Base-by-base conservation (phyloP, 2,888 invertebrate species). In the Dryococelus australis region DNA sequence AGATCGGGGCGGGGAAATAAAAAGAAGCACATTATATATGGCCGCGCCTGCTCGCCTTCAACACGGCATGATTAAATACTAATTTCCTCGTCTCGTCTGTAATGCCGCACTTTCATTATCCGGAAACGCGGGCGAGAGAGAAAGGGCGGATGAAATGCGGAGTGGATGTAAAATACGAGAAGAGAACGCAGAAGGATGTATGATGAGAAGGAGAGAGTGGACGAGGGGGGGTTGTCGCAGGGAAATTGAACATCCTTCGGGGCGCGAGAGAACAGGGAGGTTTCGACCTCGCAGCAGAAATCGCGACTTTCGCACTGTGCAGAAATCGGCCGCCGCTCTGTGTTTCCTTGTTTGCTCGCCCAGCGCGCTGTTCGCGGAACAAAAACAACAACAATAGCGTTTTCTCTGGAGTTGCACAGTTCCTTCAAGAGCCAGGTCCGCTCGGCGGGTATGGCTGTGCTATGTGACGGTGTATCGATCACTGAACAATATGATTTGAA, bases 41-140 rank as follows among this genome's bases (percentile, higher is more conserved):
- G 47, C 16, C 1, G 65, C 24, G 65, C 65, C n/a, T 65, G 65
- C 65, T 16, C 16, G 65, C 65, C 65, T 65, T 47, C 65, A n/a
- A n/a, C n/a, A 16, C 24, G 65, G n/a, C 8, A 65, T 65, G 65
- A 65, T 65, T 65, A n/a, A 65, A 65, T 24, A 65, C 65, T 65
- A 65, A 65, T 65, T 65, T 65, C 65, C 65, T 65, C 65, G 10
- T n/a, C 65, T 65, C 65, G 10, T n/a, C 1, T 65, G 65, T n/a
- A 65, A 65, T 65, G 65, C 65, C 12, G 65, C 65, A 65, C 65
- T 65, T 65, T 65, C 65, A 65, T 65, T 65, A 65, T 65, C 65
- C 65, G 65, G 65, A 65, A 65, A 24, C 24, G 65, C 65, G 65
- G 24, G 65, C 1, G 65, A 24, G 10, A n/a, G 8, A 65, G n/a